Percentiles rank a stretch among this genome's conserved stretches.
These are phyloP conservation scores for Napeogenes sylphis DNA, from an alignment of 2,888 invertebrate genomes.

Conservation along the genomic window DNA sequence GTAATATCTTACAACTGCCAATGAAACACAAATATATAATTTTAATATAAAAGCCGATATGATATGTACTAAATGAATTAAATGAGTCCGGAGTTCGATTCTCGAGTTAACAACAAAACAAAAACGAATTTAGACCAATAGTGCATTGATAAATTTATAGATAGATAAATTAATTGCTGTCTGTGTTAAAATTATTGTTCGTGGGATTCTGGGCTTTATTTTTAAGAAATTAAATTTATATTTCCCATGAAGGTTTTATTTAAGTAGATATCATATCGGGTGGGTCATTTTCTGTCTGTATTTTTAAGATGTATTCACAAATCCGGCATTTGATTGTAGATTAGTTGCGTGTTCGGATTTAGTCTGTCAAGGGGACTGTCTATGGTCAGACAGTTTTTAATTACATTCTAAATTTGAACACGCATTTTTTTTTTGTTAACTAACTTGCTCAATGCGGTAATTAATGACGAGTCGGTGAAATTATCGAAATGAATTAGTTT, in stretches of 20 bases:
- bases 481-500: conserved; percentile 5
- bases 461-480: conserved; percentile 5
- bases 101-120: conserved; percentile 1
- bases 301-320: conserved; percentile 8
- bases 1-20: background rate
- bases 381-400: background rate
- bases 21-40: background rate
- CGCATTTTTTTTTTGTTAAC: conserved; percentile 12
- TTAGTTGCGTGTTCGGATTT: conserved; percentile 14
- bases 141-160: too few species aligned
- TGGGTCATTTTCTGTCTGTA: background rate
- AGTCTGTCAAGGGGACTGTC: conserved; percentile 10
- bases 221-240: too few species aligned
- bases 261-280: background rate
- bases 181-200: too few species aligned
- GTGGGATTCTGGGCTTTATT: too few species aligned
- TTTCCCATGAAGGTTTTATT: too few species aligned
- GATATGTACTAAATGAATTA: background rate
- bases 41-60: background rate
- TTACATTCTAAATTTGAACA: conserved; percentile 12
- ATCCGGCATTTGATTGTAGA: conserved; percentile 14
- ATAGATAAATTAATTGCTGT: too few species aligned
- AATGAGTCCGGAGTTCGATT: background rate
- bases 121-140: too few species aligned
- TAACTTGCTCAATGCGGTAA: conserved; percentile 26